Percentiles rank a stretch among this genome's conserved stretches.
Evolutionary conservation across 2,888 invertebrate species (phyloP).

Genomic region (Neoascia interrupta): DNA sequence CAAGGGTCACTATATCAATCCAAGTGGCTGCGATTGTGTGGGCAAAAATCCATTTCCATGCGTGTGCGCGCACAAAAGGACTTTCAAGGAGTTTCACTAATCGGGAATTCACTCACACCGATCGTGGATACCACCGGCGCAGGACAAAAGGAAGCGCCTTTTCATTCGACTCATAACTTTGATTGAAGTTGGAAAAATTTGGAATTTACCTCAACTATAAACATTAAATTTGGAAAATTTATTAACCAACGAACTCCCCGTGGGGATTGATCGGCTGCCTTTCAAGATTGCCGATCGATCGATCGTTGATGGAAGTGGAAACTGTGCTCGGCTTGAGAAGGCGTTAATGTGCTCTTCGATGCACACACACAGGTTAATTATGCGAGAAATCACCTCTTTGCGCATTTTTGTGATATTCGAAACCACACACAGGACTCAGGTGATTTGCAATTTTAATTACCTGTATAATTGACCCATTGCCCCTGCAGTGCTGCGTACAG

Average conservation of each 20-base stretch:
- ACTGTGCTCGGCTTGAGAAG: constrained; percentile 17
- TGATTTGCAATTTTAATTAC: constrained; percentile 64
- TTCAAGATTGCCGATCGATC: constrained; percentile 52
- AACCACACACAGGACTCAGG: constrained; percentile 41
- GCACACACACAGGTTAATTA: constrained; percentile 52
- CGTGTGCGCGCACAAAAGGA: constrained; percentile 46
- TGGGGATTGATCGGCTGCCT: constrained; percentile 55
- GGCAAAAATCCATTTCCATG: constrained; percentile 51
- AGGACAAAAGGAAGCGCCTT: constrained; percentile 65
- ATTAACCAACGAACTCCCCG: constrained; percentile 60
- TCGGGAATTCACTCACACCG: constrained; percentile 36
- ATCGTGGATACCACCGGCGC: constrained; percentile 42
- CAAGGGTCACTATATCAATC: constrained; percentile 74
- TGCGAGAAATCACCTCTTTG: constrained; percentile 49
- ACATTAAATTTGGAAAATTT: constrained; percentile 59
- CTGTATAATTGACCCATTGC: constrained; percentile 65
- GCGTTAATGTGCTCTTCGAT: constrained; percentile 31
- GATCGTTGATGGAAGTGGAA: constrained; percentile 52
- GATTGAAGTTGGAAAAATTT: constrained; percentile 29
- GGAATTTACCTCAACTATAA: constrained; percentile 49
- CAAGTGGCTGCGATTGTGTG: constrained; percentile 48
- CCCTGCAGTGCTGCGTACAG: constrained; percentile 9
- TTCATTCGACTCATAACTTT: constrained; percentile 55
- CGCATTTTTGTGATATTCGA: constrained; percentile 46
- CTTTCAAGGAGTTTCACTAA: constrained; percentile 53